Base-by-base conservation (phyloP, 2,888 invertebrate species). In the Melitaea athalia region DNA sequence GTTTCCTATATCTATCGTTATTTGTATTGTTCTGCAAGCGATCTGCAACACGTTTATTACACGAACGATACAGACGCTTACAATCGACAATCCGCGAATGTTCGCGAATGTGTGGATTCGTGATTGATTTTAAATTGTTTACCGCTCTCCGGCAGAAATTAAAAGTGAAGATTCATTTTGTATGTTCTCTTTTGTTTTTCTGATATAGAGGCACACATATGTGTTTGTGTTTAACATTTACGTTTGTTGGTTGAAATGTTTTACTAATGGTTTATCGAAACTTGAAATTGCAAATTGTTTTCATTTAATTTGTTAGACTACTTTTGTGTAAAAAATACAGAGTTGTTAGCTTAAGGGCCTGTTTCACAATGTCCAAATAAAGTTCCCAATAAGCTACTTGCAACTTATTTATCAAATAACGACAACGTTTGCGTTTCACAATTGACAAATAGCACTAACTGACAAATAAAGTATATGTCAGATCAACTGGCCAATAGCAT, bases 21-120 rank as follows among this genome's bases (percentile, higher is more conserved):
- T 89, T 89, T 90, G 88, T 85, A 85, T 87, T 84, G 83, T 83
- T 81, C 80, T 83, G 83, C 84, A 80, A 83, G 84, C 84, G 83
- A 89, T 91, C 87, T 89, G 87, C 90, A 90, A 91, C 88, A 79
- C 82, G 83, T 78, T 85, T 85, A 84, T 87, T 75, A 78, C 76
- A 75, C 73, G 75, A 75, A 70, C 75, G 75, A 77, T 77, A 74
- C 75, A 69, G 66, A 69, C 70, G 73, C 76, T 75, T 77, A 78
- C 79, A 79, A 78, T 77, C 61, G 53, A 63, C 6, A 77, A 77
- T 75, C 75, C 73, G 77, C 75, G 75, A 71, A 64, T 70, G 74
- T 76, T 78, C 74, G 67, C 60, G 64, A 67, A 64, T 43, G 38
- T 42, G 57, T 57, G 45, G 57, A 24, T 55, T 43, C 60, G 53